phyloP scores from a whole-genome alignment of 2,113 vertebrate species.

The Dipodomys ordii region DNA sequence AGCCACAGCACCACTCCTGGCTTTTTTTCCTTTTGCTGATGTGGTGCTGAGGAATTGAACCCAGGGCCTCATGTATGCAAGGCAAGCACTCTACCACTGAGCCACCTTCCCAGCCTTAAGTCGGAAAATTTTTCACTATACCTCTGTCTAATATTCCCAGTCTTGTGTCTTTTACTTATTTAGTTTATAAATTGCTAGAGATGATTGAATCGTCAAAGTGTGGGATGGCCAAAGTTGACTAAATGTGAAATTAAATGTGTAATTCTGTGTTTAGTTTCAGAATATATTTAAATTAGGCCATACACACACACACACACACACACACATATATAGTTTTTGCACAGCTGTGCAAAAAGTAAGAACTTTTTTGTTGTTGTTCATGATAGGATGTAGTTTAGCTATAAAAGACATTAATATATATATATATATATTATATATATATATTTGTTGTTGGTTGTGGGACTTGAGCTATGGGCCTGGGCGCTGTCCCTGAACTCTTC shows the following conservation, averaged over 20 bases:
- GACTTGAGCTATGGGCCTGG: too few species aligned
- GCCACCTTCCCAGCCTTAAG: background rate
- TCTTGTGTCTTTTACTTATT: background rate
- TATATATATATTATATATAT: too few species aligned
- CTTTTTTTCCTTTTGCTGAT: too few species aligned
- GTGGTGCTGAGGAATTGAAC: too few species aligned
- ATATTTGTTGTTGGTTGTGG: too few species aligned
- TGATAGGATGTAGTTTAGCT: conserved; percentile 38
- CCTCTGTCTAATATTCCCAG: conserved; percentile 24
- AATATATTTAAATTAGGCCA: conserved; percentile 56
- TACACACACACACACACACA: too few species aligned
- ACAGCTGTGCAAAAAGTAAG: background rate
- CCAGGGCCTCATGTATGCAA: too few species aligned
- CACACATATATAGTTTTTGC: conserved; percentile 4
- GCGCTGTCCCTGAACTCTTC: too few species aligned
- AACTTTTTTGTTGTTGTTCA: background rate
- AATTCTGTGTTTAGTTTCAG: conserved; percentile 43
- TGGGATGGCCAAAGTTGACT: conserved; percentile 33
- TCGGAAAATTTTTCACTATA: conserved; percentile 6
- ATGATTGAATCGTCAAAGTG: conserved; percentile 28
- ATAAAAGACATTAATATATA: background rate
- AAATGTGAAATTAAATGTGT: conserved; percentile 51
- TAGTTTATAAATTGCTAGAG: conserved; percentile 32
- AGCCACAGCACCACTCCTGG: too few species aligned
- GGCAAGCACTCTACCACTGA: too few species aligned